Evolutionary conservation across 2,888 invertebrate genomes (phyloP).

Genomic region (Cryptophagus acutangulus): DNA sequence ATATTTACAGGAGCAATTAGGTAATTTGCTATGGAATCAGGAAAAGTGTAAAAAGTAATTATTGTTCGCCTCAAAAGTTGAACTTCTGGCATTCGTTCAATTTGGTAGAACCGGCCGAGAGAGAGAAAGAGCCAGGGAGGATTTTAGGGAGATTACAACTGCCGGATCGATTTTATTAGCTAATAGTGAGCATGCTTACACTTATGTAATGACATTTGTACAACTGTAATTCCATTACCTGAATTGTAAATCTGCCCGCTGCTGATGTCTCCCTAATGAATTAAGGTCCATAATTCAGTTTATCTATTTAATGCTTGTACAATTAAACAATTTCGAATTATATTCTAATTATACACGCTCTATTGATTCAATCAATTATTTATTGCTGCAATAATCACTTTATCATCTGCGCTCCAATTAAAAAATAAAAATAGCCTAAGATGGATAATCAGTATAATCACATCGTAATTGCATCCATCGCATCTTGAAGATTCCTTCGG

Average conservation of each 20-base stretch:
- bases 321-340: conserved; percentile 34
- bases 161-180: conserved; percentile 47
- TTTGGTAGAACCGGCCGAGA: no score
- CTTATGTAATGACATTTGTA: conserved; percentile 48
- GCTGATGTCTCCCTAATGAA: conserved; percentile 43
- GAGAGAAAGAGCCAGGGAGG: conserved; percentile 25
- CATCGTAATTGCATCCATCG: background rate
- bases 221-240: conserved; percentile 48
- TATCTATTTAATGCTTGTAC: conserved; percentile 30
- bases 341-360: no score
- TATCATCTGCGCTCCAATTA: no score
- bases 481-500: conserved; percentile 7
- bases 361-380: no score
- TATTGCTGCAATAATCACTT: no score
- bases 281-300: conserved; percentile 32
- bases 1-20: no score
- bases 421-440: no score
- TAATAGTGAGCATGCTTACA: conserved; percentile 47
- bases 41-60: conserved; percentile 24
- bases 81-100: conserved; percentile 37
- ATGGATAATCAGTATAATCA: no score
- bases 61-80: conserved; percentile 28
- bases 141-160: conserved; percentile 43
- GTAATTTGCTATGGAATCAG: no score
- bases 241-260: conserved; percentile 45